Percentiles rank a stretch among this genome's conserved stretches.
Conservation (phyloP, 2,797 vertebrate genomes). For the Gallinago solitaria region DNA sequence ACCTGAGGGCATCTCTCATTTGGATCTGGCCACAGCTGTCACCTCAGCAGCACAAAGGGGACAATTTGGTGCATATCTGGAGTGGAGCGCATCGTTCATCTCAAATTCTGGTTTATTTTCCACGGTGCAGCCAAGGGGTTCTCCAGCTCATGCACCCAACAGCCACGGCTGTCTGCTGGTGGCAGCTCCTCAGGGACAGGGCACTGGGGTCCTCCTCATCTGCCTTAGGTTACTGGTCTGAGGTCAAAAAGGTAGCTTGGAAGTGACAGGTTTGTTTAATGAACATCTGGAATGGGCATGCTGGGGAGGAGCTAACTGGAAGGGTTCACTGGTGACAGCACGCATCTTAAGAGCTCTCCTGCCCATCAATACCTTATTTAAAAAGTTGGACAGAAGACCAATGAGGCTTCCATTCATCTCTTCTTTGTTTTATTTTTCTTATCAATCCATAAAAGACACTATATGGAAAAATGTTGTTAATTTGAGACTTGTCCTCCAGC, state of each 20-base stretch:
- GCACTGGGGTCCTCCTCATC: background rate
- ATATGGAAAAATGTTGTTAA: background rate
- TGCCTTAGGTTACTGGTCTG: background rate
- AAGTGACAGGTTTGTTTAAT: background rate
- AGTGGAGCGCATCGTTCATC: accelerated
- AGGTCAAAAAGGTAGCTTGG: background rate
- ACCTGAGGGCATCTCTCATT: background rate
- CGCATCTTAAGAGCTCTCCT: background rate
- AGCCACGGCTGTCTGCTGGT: background rate
- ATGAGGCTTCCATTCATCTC: background rate
- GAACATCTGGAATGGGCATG: background rate
- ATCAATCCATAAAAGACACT: background rate
- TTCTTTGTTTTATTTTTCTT: background rate
- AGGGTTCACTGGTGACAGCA: background rate
- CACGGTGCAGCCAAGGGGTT: accelerated
- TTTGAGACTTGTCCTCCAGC: background rate
- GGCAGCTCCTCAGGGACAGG: background rate
- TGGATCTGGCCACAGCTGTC: background rate
- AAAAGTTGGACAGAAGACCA: background rate
- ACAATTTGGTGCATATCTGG: background rate
- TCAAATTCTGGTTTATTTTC: background rate
- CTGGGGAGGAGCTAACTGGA: background rate
- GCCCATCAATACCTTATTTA: background rate
- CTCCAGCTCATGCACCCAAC: background rate
- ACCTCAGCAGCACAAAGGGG: background rate